A percentile compares a stretch with the other conserved stretches of the same genome.
Conservation (phyloP, 64 coral and sea anemone species). For the Pocillopora verrucosa region DNA sequence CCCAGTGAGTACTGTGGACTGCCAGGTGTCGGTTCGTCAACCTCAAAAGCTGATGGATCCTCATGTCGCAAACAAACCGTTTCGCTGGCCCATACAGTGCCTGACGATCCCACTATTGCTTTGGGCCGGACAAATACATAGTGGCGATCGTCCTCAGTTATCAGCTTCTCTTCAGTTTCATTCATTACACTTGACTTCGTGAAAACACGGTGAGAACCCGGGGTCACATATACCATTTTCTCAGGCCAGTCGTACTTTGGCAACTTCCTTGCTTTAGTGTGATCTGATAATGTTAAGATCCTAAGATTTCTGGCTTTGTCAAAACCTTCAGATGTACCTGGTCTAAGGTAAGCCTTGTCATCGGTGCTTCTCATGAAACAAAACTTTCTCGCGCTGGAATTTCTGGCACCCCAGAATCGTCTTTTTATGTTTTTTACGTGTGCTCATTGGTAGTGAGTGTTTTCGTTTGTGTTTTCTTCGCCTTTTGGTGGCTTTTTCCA, state of each 20-base stretch:
- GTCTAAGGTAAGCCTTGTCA: constrained; percentile 39
- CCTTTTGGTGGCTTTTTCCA: constrained; percentile 66
- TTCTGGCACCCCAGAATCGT: constrained; percentile 5
- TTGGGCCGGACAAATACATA: constrained; percentile 38
- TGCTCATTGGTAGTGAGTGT: constrained; percentile 62
- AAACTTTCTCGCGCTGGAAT: constrained; percentile 5
- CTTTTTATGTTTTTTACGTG: constrained; percentile 63
- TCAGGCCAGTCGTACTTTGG: constrained; percentile 58
- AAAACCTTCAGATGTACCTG: constrained; percentile 26
- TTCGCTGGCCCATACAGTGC: constrained; percentile 22
- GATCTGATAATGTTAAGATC: constrained; percentile 30
- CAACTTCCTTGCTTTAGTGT: background rate
- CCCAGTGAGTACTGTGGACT: constrained; percentile 29
- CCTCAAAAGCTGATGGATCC: constrained; percentile 13
- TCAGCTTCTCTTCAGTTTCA: constrained; percentile 28
- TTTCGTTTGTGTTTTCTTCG: constrained; percentile 56
- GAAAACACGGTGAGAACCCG: constrained; percentile 28
- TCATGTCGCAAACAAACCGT: constrained; percentile 20
- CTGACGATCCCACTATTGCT: constrained; percentile 30
- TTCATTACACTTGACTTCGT: constrained; percentile 15
- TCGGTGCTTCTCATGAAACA: constrained; percentile 38
- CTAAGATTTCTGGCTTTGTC: background rate
- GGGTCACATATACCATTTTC: constrained; percentile 40
- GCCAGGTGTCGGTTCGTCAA: background rate
- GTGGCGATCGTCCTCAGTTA: constrained; percentile 35